phyloP scores from a whole-genome alignment of 35 echinoderm and acorn worm genomes.

The Chiridota heheva region DNA sequence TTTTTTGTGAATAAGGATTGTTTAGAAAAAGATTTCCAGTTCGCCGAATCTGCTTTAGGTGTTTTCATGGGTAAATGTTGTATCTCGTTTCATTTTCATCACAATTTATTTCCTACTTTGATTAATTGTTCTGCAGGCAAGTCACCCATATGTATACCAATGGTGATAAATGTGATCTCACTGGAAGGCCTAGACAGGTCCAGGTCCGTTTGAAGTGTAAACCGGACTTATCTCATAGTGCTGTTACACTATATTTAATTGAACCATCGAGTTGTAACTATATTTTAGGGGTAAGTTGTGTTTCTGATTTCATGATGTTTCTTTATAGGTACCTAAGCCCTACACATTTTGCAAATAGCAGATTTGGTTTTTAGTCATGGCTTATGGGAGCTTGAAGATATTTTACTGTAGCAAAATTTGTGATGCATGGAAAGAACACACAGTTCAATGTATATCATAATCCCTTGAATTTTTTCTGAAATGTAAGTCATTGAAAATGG shows the following conservation, averaged over 20 bases:
- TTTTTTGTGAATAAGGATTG: no score
- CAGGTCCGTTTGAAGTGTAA: conserved; percentile 92
- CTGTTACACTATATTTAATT: conserved; percentile 78
- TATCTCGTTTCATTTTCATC: neutral
- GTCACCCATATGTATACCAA: conserved; percentile 77
- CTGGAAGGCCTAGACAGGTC: conserved; percentile 79
- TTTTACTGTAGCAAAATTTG: no score
- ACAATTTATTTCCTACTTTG: neutral
- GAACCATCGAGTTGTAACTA: conserved; percentile 87
- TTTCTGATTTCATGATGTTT: no score
- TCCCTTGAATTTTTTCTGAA: no score
- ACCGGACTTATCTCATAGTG: conserved; percentile 47
- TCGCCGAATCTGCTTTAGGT: neutral
- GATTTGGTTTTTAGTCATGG: no score
- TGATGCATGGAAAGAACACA: no score
- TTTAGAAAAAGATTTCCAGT: no score
- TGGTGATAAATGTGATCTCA: conserved; percentile 93
- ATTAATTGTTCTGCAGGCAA: conserved; percentile 30
- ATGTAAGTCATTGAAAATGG: no score
- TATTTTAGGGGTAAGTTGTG: conserved; percentile 89
- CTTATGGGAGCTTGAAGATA: no score
- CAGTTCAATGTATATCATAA: no score
- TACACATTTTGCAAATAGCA: no score
- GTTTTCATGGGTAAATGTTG: neutral
- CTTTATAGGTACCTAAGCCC: no score